A percentile compares a stretch with the other conserved stretches of the same genome.
phyloP scores from a whole-genome alignment of 2,113 vertebrate species.

The Perca schrenkii region DNA sequence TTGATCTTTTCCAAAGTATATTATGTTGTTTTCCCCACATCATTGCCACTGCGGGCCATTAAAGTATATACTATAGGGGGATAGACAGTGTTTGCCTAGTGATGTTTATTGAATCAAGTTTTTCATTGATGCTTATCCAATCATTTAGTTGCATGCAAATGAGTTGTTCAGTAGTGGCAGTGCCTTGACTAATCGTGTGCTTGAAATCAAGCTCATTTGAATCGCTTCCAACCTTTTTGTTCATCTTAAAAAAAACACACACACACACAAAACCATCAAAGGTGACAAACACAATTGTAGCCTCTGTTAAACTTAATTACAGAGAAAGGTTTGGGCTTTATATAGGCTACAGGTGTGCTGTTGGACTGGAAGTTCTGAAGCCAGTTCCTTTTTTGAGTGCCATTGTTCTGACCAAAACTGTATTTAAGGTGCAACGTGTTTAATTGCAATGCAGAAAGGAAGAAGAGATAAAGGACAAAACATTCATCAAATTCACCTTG shows the following conservation, averaged over 20 bases:
- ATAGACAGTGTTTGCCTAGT: neutral
- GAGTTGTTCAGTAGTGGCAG: neutral
- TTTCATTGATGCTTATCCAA: neutral
- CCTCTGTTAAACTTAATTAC: conserved; percentile 58
- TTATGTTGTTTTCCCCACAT: neutral
- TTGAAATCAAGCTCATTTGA: conserved; percentile 20
- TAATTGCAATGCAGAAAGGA: conserved; percentile 24
- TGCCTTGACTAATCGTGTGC: conserved; percentile 23
- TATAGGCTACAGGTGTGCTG: conserved; percentile 57
- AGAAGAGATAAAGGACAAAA: conserved; percentile 19
- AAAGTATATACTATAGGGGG: neutral
- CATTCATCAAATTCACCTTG: neutral
- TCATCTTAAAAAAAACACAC: conserved; percentile 39
- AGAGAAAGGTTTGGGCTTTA: conserved; percentile 36
- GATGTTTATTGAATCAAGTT: neutral
- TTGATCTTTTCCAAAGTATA: conserved; percentile 1
- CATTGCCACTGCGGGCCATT: neutral
- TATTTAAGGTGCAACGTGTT: conserved; percentile 41
- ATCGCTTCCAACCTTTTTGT: conserved; percentile 33
- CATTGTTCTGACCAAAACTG: conserved; percentile 52
- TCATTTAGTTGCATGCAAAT: conserved; percentile 5
- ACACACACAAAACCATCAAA: conserved; percentile 48
- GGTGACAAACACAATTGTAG: conserved; percentile 53
- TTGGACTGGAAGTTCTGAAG: conserved; percentile 23
- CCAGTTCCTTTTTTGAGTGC: conserved; percentile 35